Percentiles rank a stretch among this genome's conserved stretches.
Conservation (phyloP, 53 echinoderm and acorn worm genomes). For the Holothuria scabra region DNA sequence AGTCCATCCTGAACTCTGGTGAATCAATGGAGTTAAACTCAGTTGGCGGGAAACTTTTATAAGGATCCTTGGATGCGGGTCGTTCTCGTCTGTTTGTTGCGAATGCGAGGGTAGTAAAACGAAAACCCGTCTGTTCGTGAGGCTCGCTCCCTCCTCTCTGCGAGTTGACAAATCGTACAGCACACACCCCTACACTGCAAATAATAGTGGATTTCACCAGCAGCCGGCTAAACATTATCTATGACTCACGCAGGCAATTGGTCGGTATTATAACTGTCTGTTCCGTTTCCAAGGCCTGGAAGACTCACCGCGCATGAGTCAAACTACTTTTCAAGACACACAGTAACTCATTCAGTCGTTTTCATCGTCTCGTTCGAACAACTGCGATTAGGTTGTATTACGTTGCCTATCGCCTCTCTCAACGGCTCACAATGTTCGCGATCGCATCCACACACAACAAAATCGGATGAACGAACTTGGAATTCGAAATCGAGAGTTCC, state of each 20-base stretch:
- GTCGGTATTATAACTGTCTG: constrained; percentile 16
- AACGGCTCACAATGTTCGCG: too few species aligned
- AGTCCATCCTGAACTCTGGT: constrained; percentile 63
- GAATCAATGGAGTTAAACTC: too few species aligned
- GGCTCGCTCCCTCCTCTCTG: constrained; percentile 1
- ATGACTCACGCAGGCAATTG: constrained; percentile 27
- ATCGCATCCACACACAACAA: too few species aligned
- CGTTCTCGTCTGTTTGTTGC: background rate
- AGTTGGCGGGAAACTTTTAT: background rate
- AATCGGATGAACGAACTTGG: too few species aligned
- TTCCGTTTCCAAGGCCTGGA: too few species aligned
- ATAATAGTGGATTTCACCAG: constrained; percentile 7
- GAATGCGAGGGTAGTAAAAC: constrained; percentile 9
- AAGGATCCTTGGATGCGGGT: constrained; percentile 7
- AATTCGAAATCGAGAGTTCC: too few species aligned
- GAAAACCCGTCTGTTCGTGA: background rate
- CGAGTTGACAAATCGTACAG: constrained; percentile 9
- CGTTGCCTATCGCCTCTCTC: too few species aligned
- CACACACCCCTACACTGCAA: constrained; percentile 25
- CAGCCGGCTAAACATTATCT: constrained; percentile 45
- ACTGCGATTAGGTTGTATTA: too few species aligned
- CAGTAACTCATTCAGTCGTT: too few species aligned
- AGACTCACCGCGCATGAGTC: too few species aligned
- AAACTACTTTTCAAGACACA: too few species aligned
- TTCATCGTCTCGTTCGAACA: too few species aligned